Base-by-base conservation (phyloP, 1,140 invertebrate species). In the Drosophila ficusphila region DNA sequence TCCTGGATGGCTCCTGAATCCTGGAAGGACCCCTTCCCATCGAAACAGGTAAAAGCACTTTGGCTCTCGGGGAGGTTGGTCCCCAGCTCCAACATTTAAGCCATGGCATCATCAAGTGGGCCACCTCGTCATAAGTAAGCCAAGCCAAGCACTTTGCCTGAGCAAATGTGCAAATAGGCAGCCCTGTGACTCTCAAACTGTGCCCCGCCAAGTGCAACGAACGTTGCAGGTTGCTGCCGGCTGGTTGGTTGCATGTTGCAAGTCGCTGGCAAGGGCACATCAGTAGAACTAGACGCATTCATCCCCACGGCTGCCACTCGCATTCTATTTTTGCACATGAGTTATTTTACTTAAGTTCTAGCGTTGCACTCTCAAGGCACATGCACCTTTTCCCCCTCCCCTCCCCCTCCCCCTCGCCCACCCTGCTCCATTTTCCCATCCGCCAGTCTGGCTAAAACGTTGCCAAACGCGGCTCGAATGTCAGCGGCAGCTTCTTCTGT, bases 271-370 rank as follows among this genome's bases (percentile, higher is more conserved):
- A 85, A 86, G 81, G 62, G 81, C 81, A 81, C 54, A 71, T 49
- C 14, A 47, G 65, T 46, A 71, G 68, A 54, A 60, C 61, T 70
- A 77, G 78, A 77, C 79, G 64, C 62, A 83, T 78, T 72, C 61
- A 67, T 56, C 51, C 48, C 39, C 46, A 16, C 27, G 21, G 14
- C 60, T 67, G 47, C 34, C 68, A 73, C 36, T 74, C 44, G 71
- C 69, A 74, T 74, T 74, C 58, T 74, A 68, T 79, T 79, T 79
- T 74, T 85, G 81, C 81, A 85, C 81, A 85, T 85, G 81, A 85
- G 81, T 85, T 85, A 79, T 86, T 76, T 85, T 85, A 86, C 81
- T 86, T 85, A 85, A 81, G 81, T 85, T 85, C 81, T 86, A 85
- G 79, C 81, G 58, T 85, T 85, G 72, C 79, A 85, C 71, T 86